Evolutionary conservation across 2,797 vertebrate species (phyloP).

Genomic region (Lateolabrax maculatus): DNA sequence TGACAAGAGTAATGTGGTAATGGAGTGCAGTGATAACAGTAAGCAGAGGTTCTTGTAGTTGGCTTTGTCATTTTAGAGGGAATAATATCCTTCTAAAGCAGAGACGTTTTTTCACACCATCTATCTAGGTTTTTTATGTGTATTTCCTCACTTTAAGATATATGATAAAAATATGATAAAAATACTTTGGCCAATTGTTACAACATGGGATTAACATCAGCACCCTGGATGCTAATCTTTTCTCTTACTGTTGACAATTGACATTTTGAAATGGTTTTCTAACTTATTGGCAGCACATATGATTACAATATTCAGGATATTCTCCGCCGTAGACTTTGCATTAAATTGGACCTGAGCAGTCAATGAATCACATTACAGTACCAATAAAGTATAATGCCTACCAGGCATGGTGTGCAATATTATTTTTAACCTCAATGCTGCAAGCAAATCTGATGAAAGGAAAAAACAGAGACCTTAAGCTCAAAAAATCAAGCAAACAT

Average conservation of each 20-base stretch:
- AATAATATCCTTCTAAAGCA: slow-evolving; percentile 4
- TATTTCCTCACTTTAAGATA: not conserved
- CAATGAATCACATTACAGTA: slow-evolving; percentile 15
- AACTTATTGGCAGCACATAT: not conserved
- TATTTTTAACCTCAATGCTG: slow-evolving; percentile 1
- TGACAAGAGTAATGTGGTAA: slow-evolving; percentile 48
- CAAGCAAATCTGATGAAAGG: slow-evolving; percentile 9
- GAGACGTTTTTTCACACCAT: not conserved
- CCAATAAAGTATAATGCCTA: not conserved
- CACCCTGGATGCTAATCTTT: not conserved
- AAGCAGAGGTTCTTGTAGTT: slow-evolving; percentile 10
- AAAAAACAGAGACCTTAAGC: not conserved
- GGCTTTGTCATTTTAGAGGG: slow-evolving; percentile 23
- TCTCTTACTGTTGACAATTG: not conserved
- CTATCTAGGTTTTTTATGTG: not conserved
- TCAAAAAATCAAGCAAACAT: too few species aligned
- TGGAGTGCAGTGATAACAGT: not conserved
- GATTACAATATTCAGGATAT: not conserved
- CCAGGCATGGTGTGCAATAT: not conserved
- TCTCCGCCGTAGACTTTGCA: not conserved
- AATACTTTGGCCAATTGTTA: not conserved
- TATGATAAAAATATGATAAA: slow-evolving; percentile 29
- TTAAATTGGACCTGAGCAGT: slow-evolving; percentile 17
- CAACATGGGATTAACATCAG: not conserved
- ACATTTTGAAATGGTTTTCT: not conserved